These are phyloP conservation scores for Trachelus iudaicus DNA, from an alignment of 2,888 invertebrate species.

Conservation along the genomic window DNA sequence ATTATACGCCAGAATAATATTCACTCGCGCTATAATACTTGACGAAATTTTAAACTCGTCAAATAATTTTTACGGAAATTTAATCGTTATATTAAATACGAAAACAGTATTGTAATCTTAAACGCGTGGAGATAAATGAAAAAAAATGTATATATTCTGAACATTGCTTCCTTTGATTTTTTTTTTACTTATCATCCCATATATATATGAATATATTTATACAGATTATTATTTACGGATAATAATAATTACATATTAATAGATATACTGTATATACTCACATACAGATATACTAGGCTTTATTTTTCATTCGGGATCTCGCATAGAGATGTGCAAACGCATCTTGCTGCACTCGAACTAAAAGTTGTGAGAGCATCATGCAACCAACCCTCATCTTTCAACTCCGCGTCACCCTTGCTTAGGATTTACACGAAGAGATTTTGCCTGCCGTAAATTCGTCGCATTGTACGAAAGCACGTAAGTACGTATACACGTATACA, in stretches of 20 bases:
- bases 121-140: not conserved
- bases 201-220: no score
- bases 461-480: constrained; percentile 25
- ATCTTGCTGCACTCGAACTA: not conserved
- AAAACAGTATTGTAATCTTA: not conserved
- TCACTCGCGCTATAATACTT: not conserved
- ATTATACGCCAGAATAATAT: not conserved
- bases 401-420: not conserved
- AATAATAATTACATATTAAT: not conserved
- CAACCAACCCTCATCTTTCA: not conserved
- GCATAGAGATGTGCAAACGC: not conserved
- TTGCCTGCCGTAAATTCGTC: constrained; percentile 28
- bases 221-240: not conserved
- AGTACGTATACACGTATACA: constrained; percentile 6
- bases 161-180: not conserved
- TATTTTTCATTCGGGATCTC: not conserved
- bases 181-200: not conserved
- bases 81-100: not conserved
- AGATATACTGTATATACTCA: not conserved
- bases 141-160: no score
- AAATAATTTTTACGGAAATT: not conserved
- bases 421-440: constrained; percentile 23
- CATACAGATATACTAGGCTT: not conserved
- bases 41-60: not conserved
- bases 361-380: not conserved